phyloP scores from a whole-genome alignment of 2,888 invertebrate species.

The Torymus aiolomorphi region DNA sequence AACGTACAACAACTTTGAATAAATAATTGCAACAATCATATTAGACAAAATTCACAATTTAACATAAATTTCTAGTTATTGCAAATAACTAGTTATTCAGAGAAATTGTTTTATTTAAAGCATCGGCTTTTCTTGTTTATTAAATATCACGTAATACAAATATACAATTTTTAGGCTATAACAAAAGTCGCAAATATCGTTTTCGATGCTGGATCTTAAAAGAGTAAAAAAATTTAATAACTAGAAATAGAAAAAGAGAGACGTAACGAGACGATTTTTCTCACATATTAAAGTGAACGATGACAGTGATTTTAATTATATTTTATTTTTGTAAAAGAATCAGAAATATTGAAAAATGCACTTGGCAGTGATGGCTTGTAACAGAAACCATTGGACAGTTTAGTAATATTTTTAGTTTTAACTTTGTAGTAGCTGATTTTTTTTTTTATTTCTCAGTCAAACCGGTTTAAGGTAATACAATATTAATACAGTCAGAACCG shows the following conservation, averaged over 20 bases:
- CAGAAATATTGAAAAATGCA: conserved; percentile 17
- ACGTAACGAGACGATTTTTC: conserved; percentile 28
- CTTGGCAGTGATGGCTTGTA: conserved; percentile 36
- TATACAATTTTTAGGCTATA: conserved; percentile 43
- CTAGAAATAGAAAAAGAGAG: conserved; percentile 31
- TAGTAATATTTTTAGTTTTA: not conserved
- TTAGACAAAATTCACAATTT: not conserved
- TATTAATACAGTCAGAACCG: conserved; percentile 13
- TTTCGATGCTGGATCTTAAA: conserved; percentile 24
- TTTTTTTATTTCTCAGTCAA: not conserved
- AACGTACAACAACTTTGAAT: not conserved
- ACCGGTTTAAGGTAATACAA: conserved; percentile 1
- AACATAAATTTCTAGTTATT: not conserved
- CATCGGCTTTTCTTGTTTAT: conserved; percentile 14
- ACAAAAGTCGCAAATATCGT: conserved; percentile 39
- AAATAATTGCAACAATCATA: not conserved
- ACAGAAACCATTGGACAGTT: conserved; percentile 4
- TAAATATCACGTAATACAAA: conserved; percentile 47
- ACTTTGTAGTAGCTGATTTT: not conserved
- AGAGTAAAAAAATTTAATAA: conserved; percentile 39
- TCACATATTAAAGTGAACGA: not conserved
- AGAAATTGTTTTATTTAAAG: conserved; percentile 35
- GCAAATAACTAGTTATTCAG: conserved; percentile 7
- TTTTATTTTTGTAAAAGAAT: conserved; percentile 7
- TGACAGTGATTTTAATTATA: not conserved